These are phyloP conservation scores for Erannis defoliaria DNA, from an alignment of 2,888 invertebrate species.

Conservation along the genomic window DNA sequence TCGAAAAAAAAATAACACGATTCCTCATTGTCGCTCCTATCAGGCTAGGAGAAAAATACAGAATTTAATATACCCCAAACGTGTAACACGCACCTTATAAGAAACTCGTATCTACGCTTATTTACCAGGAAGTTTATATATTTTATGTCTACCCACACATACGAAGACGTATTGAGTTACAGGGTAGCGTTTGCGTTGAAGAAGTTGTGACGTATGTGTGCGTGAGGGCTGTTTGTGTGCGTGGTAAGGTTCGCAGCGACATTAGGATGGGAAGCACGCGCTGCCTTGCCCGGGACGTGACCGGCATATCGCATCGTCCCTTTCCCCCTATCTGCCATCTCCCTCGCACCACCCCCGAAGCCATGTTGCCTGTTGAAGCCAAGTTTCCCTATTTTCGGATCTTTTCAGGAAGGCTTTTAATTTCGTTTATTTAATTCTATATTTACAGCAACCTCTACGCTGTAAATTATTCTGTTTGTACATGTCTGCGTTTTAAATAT, in stretches of 20 bases:
- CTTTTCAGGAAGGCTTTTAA: conserved; percentile 79
- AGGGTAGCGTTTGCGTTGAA: conserved; percentile 55
- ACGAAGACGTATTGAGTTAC: conserved; percentile 56
- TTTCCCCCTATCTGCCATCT: conserved; percentile 79
- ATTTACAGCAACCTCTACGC: conserved; percentile 53
- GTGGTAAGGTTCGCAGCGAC: conserved; percentile 73
- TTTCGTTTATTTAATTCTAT: conserved; percentile 79
- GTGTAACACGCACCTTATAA: conserved; percentile 72
- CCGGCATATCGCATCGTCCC: conserved; percentile 84
- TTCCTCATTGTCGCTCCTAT: conserved; percentile 72
- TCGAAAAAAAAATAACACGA: conserved; percentile 65
- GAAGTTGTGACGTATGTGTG: conserved; percentile 71
- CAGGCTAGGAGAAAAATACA: conserved; percentile 74
- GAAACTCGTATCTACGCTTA: conserved; percentile 81
- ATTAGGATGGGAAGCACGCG: conserved; percentile 85
- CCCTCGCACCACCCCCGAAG: conserved; percentile 78
- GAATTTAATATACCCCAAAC: conserved; percentile 83
- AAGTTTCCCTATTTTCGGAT: conserved; percentile 82
- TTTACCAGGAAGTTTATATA: conserved; percentile 84
- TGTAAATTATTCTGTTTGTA: conserved; percentile 42
- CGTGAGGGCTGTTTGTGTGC: conserved; percentile 66
- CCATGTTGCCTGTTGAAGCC: conserved; percentile 85
- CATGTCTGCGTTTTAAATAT: conserved; percentile 42
- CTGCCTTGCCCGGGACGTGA: conserved; percentile 85
- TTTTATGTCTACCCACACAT: conserved; percentile 71